A percentile compares a stretch with the other conserved stretches of the same genome.
Evolutionary conservation across 2,113 vertebrate species (phyloP).

Genomic region (Boleophthalmus pectinirostris): DNA sequence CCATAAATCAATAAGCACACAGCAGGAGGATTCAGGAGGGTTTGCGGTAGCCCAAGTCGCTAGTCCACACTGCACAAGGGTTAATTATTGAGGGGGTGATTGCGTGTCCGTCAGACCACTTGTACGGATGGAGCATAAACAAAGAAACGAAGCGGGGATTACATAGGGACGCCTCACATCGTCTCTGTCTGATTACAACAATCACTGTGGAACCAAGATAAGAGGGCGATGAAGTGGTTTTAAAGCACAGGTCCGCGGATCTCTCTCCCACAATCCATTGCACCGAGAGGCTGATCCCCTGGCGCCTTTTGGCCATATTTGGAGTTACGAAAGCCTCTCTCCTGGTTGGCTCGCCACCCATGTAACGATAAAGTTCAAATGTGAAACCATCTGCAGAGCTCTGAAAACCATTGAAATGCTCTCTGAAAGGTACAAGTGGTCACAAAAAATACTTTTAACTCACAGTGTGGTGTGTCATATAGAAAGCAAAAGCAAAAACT

Average conservation of each 20-base stretch:
- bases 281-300: slow-evolving; percentile 57
- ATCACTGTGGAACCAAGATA: slow-evolving; percentile 49
- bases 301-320: slow-evolving; percentile 71
- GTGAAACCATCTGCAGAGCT: slow-evolving; percentile 64
- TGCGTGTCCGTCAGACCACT: slow-evolving; percentile 54
- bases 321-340: slow-evolving; percentile 71
- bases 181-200: slow-evolving; percentile 69
- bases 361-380: slow-evolving; percentile 75
- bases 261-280: slow-evolving; percentile 51
- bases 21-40: slow-evolving; percentile 42
- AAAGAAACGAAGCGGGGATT: slow-evolving; percentile 66
- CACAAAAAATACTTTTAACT: slow-evolving; percentile 43
- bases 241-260: slow-evolving; percentile 59
- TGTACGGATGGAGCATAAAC: slow-evolving; percentile 61
- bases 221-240: slow-evolving; percentile 68
- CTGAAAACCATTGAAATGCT: slow-evolving; percentile 61
- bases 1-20: slow-evolving; percentile 64
- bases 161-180: slow-evolving; percentile 33
- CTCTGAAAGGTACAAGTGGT: slow-evolving; percentile 39
- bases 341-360: slow-evolving; percentile 64
- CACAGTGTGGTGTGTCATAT: slow-evolving; percentile 37
- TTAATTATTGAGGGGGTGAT: slow-evolving; percentile 66
- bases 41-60: slow-evolving; percentile 11
- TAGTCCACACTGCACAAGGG: slow-evolving; percentile 37
- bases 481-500: slow-evolving; percentile 34